Conservation (phyloP, 2,888 invertebrate genomes). For the Brachypterus glaber region DNA sequence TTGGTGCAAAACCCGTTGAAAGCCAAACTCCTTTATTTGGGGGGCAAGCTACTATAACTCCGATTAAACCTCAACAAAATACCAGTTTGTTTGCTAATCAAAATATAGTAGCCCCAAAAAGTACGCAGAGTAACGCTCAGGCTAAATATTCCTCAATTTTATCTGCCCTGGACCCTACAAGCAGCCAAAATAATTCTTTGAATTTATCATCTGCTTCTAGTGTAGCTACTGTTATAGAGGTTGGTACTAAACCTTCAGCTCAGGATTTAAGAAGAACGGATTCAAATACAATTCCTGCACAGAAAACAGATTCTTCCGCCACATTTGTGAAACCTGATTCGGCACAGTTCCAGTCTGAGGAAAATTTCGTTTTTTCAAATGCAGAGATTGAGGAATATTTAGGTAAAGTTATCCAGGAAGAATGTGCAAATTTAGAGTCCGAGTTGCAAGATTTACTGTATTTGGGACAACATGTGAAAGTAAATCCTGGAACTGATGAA, state of each 20-base stretch:
- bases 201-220: constrained; percentile 10
- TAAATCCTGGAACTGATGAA: constrained; percentile 48
- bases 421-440: constrained; percentile 54
- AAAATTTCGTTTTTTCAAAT: constrained; percentile 12
- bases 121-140: constrained; percentile 1
- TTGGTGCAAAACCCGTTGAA: constrained; percentile 10
- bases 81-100: too few species aligned
- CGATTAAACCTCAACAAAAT: constrained; percentile 19
- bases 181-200: constrained; percentile 16
- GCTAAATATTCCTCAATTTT: constrained; percentile 23
- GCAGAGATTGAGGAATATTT: constrained; percentile 37
- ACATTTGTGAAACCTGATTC: constrained; percentile 4
- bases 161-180: constrained; percentile 6
- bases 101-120: not conserved
- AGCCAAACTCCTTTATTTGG: constrained; percentile 20
- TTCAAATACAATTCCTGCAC: not conserved
- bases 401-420: constrained; percentile 53
- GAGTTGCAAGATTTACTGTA: constrained; percentile 54
- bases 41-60: constrained; percentile 22
- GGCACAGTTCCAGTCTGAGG: not conserved
- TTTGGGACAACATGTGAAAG: constrained; percentile 45
- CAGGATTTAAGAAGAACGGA: not conserved
- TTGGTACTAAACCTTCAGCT: not conserved
- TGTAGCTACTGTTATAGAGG: not conserved
- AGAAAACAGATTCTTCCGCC: constrained; percentile 4